These are phyloP conservation scores for Pangasius macronema DNA, from an alignment of 2,797 vertebrate genomes.

Conservation along the genomic window DNA sequence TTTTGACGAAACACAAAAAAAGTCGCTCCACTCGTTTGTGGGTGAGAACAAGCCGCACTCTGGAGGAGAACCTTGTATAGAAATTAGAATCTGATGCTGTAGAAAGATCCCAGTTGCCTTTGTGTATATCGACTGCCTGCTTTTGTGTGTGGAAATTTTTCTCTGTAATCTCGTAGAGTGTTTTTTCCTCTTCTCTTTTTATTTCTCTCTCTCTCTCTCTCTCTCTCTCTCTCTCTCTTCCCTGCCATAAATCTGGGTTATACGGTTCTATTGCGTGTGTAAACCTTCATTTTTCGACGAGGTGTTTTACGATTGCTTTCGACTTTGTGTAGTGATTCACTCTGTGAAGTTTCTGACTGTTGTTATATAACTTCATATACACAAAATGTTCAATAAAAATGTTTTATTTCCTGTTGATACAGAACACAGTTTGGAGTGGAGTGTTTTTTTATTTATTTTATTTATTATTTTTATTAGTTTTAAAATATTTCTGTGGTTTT, in stretches of 20 bases:
- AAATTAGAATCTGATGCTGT: slow-evolving; percentile 97
- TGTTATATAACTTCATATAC: slow-evolving; percentile 99
- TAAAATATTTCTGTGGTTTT: no score
- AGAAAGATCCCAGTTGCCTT: slow-evolving; percentile 99
- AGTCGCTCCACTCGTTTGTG: neutral
- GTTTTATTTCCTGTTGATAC: slow-evolving; percentile 99
- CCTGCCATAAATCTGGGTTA: slow-evolving; percentile 90
- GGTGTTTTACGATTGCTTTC: slow-evolving; percentile 97
- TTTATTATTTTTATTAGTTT: no score
- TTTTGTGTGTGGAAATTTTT: slow-evolving; percentile 90
- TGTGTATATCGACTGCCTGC: slow-evolving; percentile 99
- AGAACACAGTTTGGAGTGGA: neutral
- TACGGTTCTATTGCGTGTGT: slow-evolving; percentile 91
- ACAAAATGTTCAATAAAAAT: slow-evolving; percentile 98
- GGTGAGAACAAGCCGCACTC: slow-evolving; percentile 79
- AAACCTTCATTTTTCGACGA: slow-evolving; percentile 97
- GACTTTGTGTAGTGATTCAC: slow-evolving; percentile 99
- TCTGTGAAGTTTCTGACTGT: slow-evolving; percentile 98
- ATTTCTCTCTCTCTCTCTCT: neutral
- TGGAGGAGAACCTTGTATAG: slow-evolving; percentile 86
- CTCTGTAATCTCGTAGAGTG: slow-evolving; percentile 96
- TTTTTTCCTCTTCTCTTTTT: slow-evolving; percentile 74
- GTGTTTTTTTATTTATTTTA: neutral
- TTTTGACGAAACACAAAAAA: neutral
- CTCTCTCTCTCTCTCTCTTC: slow-evolving; percentile 46